Conservation (phyloP, 2,888 invertebrate species). For the Lasioglossum vierecki region DNA sequence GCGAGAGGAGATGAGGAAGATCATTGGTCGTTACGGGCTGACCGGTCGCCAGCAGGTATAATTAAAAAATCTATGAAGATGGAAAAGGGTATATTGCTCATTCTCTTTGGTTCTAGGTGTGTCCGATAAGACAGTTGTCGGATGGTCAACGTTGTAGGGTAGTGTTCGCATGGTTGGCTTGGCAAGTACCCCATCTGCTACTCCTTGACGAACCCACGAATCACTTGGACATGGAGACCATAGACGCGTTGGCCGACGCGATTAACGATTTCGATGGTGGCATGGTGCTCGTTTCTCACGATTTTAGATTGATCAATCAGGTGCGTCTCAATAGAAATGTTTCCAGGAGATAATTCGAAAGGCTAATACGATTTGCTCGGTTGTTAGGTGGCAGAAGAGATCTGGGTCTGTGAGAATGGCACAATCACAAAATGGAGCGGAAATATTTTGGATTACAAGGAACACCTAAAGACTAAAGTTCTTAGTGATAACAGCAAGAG, state of each 20-base stretch:
- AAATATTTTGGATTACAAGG: slow-evolving; percentile 97
- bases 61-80: neutral
- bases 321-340: slow-evolving; percentile 84
- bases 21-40: slow-evolving; percentile 98
- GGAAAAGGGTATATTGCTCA: neutral
- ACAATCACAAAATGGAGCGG: slow-evolving; percentile 98
- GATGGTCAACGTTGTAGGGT: slow-evolving; percentile 99
- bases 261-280: slow-evolving; percentile 99
- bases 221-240: slow-evolving; percentile 99
- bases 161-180: slow-evolving; percentile 99
- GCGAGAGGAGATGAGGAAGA: slow-evolving; percentile 99
- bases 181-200: slow-evolving; percentile 98
- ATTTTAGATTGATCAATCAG: slow-evolving; percentile 99
- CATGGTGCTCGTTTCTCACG: slow-evolving; percentile 99
- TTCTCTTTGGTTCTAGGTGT: slow-evolving; percentile 86
- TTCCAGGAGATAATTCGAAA: neutral
- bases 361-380: neutral
- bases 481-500: slow-evolving; percentile 87
- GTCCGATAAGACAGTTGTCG: slow-evolving; percentile 96
- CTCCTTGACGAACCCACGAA: slow-evolving; percentile 95
- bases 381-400: slow-evolving; percentile 97
- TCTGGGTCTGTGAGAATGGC: slow-evolving; percentile 99
- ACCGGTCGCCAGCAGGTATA: slow-evolving; percentile 97
- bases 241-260: slow-evolving; percentile 98
- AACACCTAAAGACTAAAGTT: slow-evolving; percentile 95